Evolutionary conservation across 2,113 vertebrate species (phyloP).

Genomic region (Triplophysa siluroides): DNA sequence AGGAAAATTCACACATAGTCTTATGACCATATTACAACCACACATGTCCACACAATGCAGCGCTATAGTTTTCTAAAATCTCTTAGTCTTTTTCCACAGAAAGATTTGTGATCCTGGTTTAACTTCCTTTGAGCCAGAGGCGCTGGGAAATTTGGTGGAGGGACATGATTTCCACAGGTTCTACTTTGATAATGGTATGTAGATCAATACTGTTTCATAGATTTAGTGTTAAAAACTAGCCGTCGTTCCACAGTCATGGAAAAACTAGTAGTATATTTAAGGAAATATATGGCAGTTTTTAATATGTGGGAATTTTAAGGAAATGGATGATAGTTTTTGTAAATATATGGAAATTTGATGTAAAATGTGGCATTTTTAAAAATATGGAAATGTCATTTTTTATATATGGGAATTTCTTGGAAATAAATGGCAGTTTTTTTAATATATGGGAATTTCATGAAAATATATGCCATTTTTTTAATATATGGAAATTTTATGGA

Average conservation of each 20-base stretch:
- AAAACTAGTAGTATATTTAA: no score
- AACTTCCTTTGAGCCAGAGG: constrained; percentile 96
- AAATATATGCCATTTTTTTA: no score
- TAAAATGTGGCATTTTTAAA: no score
- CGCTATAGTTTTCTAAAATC: neutral
- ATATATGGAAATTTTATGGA: no score
- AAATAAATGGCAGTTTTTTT: no score
- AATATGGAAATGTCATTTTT: no score
- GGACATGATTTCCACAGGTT: constrained; percentile 97
- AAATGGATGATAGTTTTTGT: no score
- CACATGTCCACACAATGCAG: neutral
- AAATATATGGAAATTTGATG: no score
- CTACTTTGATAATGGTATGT: constrained; percentile 94
- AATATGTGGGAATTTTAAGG: no score
- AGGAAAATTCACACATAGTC: neutral
- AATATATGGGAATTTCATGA: no score
- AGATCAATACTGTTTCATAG: neutral
- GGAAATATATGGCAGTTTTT: no score
- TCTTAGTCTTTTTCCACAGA: constrained; percentile 67
- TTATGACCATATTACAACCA: neutral
- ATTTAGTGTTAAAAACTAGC: neutral
- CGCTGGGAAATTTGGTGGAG: constrained; percentile 95
- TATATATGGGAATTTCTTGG: no score
- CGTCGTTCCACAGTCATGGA: neutral
- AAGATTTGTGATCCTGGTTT: constrained; percentile 98